These are phyloP conservation scores for Dyspetes luteomarginatus DNA, from an alignment of 2,888 invertebrate genomes.

Conservation along the genomic window DNA sequence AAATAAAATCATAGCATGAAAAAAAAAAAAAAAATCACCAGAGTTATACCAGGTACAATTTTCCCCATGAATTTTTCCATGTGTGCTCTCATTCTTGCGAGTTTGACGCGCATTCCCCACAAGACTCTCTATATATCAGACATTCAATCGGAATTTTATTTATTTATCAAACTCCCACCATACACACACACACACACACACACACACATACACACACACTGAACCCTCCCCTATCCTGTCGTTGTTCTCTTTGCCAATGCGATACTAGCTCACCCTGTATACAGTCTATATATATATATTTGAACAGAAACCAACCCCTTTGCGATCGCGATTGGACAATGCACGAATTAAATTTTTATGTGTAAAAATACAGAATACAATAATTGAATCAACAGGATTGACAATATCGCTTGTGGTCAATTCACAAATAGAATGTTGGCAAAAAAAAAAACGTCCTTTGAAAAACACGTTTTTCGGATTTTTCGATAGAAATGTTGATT, in stretches of 20 bases:
- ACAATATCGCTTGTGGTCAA: not conserved
- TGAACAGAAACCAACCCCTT: not conserved
- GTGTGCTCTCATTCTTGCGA: not conserved
- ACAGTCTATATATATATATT: not conserved
- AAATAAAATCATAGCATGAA: no score
- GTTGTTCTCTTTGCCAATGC: not conserved
- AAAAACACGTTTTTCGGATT: not conserved
- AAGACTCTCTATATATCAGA: not conserved
- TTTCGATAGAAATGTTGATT: not conserved
- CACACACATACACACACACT: not conserved
- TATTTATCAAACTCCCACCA: not conserved
- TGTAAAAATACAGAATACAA: not conserved
- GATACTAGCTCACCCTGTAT: not conserved
- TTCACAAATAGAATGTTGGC: no score
- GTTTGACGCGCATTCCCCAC: not conserved
- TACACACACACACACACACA: not conserved
- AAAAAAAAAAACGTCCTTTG: not conserved
- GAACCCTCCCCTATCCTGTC: not conserved
- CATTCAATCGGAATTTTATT: slow-evolving; percentile 21
- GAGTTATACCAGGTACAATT: no score
- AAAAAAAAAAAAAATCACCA: no score
- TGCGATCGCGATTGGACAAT: slow-evolving; percentile 11
- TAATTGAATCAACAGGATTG: not conserved
- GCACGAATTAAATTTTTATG: slow-evolving; percentile 6
- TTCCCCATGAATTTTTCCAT: no score